Evolutionary conservation across 2,113 vertebrate species (phyloP), one percentile per base, ranked within the genome.

Genomic region (Megaceryle torquata): DNA sequence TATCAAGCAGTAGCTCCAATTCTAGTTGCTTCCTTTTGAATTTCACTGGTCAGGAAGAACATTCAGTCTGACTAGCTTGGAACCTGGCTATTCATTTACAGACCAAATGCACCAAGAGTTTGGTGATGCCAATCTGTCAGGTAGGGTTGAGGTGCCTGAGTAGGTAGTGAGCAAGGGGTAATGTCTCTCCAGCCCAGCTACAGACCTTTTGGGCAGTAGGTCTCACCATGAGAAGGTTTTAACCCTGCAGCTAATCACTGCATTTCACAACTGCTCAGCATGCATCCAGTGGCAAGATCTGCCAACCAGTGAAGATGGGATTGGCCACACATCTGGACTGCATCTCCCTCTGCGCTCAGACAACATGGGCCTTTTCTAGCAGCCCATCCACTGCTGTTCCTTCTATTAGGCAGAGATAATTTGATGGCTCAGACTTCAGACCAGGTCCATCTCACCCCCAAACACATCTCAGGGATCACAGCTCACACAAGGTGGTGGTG

Each of bases 401-500:
- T 81, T 20, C 33, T 68, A 11, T 46, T 65, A n/a, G 33, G 28
- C 20, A 70, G 35, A 69, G 10, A 13, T 0, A 0, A 37, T 26
- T 53, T 70, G 39, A 39, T 44, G 29, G 31, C 78, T 78, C 56
- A 50, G 26, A 50, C 35, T 72, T 87, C 74, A 67, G 74, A 53
- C 9, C 35, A 60, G 35, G 39, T 56, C 43, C 1, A 0, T 13
- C 31, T 70, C 10, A 7, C 15, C 8, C 17, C 4, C n/a, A 37
- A 63, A 51, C 15, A 26, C 1, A 3, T 28, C 50, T 53, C 11
- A 2, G 29, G 46, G 33, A 71, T 50, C 2, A 1, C 85, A 85
- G 51, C 31, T 79, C n/a, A 25, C 43, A 22, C 0, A 0, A 68
- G 25, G 17, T 48, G 31, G 22, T n/a, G 5, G 26, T 26, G 48